Evolutionary conservation across 2,888 invertebrate genomes (phyloP), one percentile per base, ranked within the genome.

Genomic region (Chydorus sphaericus): DNA sequence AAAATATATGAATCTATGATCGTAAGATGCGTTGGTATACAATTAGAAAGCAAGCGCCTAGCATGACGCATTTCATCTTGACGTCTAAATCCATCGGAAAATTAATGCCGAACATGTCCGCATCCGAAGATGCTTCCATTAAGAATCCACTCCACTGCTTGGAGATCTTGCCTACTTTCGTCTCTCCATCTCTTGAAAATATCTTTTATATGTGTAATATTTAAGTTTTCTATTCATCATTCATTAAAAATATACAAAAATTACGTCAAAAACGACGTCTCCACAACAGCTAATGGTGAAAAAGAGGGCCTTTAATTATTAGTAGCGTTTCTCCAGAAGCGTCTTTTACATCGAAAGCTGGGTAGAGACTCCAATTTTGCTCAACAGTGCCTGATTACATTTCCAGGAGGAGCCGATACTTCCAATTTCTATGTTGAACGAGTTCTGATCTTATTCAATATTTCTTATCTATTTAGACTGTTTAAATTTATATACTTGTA

Each of bases 1-100:
- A 10, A 33, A 8, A 33, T 33, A n/a, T 33, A 8, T 33, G 33
- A 33, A 8, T 33, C n/a, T n/a, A n/a, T n/a, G 28, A 44, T 16
- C 6, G 10, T 14, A 44, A 44, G n/a, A 33, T 8, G 8, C 26
- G n/a, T 20, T 26, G 14, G 3, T 28, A 73, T 75, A 89, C 91
- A 78, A 92, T 71, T 57, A 92, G 73, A 71, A 92, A 90, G 1
- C 83, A 79, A 48, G 87, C 81, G 6, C 84, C 90, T 26, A 92
- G 67, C 54, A 91, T 72, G 3, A 87, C 70, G 0, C 88, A 85
- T 66, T 91, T 90, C 56, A 84, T 77, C 62, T 80, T 82, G 1
- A 82, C 85, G 67, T 91, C 90, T 65, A 93, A 73, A 69, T 92
- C 89, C 75, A 84, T 75, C 0, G 93, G 93, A 69, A 94, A 93